A percentile compares a stretch with the other conserved stretches of the same genome.
Conservation (phyloP, 2,113 vertebrate species). For the Callorhinus ursinus region DNA sequence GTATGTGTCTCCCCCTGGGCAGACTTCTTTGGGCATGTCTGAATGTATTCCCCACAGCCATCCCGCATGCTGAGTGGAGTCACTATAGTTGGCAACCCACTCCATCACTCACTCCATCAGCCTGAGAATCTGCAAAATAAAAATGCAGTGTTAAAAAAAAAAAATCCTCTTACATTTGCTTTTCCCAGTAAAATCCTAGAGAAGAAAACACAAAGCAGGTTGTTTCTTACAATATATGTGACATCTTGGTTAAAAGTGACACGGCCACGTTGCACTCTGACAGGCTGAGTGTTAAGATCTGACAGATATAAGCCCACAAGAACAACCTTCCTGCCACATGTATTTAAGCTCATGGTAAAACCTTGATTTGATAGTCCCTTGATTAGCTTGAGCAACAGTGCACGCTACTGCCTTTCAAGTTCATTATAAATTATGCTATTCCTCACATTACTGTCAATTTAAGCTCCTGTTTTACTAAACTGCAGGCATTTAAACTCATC, state of each 20-base stretch:
- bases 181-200: constrained; percentile 64
- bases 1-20: neutral
- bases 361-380: constrained; percentile 67
- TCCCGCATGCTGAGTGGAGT: neutral
- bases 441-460: constrained; percentile 70
- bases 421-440: constrained; percentile 74
- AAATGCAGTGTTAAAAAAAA: constrained; percentile 75
- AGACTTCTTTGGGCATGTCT: neutral
- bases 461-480: constrained; percentile 1
- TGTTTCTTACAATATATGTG: constrained; percentile 63
- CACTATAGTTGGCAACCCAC: neutral
- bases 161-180: constrained; percentile 42
- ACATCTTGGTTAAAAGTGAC: constrained; percentile 73
- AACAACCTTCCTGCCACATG: constrained; percentile 76
- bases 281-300: constrained; percentile 65
- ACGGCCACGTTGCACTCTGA: constrained; percentile 62
- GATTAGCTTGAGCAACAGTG: constrained; percentile 51
- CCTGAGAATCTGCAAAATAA: constrained; percentile 79
- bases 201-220: constrained; percentile 65
- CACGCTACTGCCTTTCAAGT: constrained; percentile 69
- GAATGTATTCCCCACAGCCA: constrained; percentile 31
- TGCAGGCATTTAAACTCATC: constrained; percentile 31
- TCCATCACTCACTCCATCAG: constrained; percentile 50
- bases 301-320: constrained; percentile 75
- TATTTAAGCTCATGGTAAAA: constrained; percentile 70